Evolutionary conservation across 64 coral and sea anemone species (phyloP).

Genomic region (Montipora capricornis): DNA sequence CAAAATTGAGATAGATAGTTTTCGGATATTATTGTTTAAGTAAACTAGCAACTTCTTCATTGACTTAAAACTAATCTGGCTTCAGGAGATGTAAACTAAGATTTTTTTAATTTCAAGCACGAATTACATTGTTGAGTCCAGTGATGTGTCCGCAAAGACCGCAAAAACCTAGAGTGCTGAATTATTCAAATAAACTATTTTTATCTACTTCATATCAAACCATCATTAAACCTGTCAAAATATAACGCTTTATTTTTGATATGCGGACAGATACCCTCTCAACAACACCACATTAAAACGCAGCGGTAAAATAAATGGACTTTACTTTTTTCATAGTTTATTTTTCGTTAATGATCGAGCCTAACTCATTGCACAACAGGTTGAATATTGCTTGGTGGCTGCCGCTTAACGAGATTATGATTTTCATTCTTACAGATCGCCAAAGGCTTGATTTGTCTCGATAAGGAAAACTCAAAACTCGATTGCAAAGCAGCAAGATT

Average conservation of each 20-base stretch:
- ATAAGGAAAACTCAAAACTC: background rate
- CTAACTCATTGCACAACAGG: too few species aligned
- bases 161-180: background rate
- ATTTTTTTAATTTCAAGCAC: too few species aligned
- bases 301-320: background rate
- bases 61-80: too few species aligned
- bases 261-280: background rate
- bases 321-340: too few species aligned
- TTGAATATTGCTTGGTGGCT: too few species aligned
- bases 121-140: too few species aligned
- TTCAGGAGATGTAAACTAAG: too few species aligned
- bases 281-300: background rate
- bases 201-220: background rate
- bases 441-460: background rate
- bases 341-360: too few species aligned
- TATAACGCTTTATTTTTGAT: background rate
- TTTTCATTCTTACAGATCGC: background rate
- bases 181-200: background rate
- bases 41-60: too few species aligned
- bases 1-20: too few species aligned
- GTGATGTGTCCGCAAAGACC: background rate
- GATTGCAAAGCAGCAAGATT: background rate
- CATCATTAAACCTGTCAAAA: background rate
- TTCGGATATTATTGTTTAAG: too few species aligned
- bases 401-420: conserved; percentile 9